These are phyloP conservation scores for Ibidorhyncha struthersii DNA, from an alignment of 2,113 vertebrate species.

Conservation along the genomic window DNA sequence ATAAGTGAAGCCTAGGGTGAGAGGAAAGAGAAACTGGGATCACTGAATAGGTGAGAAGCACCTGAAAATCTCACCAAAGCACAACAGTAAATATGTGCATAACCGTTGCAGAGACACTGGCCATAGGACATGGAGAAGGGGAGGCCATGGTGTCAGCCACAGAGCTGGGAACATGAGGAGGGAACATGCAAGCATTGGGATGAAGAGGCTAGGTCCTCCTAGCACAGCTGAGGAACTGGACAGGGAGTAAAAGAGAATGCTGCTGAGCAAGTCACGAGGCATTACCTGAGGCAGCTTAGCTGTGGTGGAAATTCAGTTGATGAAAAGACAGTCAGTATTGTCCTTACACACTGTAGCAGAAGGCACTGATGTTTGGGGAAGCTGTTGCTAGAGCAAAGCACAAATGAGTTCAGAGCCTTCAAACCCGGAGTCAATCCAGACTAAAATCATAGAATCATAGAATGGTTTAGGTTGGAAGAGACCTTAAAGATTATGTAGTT, in stretches of 20 bases:
- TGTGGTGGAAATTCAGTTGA: neutral
- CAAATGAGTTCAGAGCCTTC: neutral
- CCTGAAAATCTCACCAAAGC: neutral
- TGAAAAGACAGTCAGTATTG: neutral
- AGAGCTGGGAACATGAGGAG: accelerated
- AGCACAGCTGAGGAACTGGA: neutral
- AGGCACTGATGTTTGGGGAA: neutral
- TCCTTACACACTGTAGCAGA: neutral
- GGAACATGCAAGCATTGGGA: neutral
- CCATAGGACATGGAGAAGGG: neutral
- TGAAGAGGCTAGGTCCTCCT: neutral
- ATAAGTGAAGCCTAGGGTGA: neutral
- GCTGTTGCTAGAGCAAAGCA: neutral
- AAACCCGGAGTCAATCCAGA: neutral
- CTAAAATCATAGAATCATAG: neutral
- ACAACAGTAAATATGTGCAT: neutral
- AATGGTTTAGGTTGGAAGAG: too few species aligned
- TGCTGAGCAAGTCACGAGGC: neutral
- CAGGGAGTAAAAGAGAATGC: neutral
- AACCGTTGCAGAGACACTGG: neutral
- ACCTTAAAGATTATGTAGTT: too few species aligned
- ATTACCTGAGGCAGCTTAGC: neutral
- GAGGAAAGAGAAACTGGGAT: neutral
- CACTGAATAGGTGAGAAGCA: neutral
- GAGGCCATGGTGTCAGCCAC: neutral